A percentile compares a stretch with the other conserved stretches of the same genome.
These are phyloP conservation scores for Drosophila auraria DNA, from an alignment of 1,140 invertebrate species.

Conservation along the genomic window DNA sequence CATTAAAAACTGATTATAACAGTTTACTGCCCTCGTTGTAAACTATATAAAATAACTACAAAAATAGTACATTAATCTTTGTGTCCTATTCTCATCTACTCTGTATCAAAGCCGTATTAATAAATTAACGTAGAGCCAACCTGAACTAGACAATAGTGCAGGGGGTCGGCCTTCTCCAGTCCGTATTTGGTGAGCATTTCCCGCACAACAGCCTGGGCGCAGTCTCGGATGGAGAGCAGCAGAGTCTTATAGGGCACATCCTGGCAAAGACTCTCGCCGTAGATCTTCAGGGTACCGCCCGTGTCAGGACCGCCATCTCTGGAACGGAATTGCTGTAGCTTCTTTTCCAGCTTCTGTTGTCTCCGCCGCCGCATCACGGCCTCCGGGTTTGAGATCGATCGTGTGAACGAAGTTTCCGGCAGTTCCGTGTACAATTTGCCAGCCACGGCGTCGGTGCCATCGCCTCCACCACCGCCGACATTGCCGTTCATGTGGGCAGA, in stretches of 20 bases:
- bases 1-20: too few relatives aligned
- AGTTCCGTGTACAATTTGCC: slow-evolving; percentile 98
- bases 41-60: too few relatives aligned
- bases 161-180: slow-evolving; percentile 93
- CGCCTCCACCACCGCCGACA: slow-evolving; percentile 45
- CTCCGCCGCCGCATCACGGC: slow-evolving; percentile 98
- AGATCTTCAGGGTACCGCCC: slow-evolving; percentile 98
- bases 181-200: slow-evolving; percentile 99
- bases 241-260: slow-evolving; percentile 99
- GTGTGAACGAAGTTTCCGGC: slow-evolving; percentile 98
- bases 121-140: slow-evolving; percentile 86
- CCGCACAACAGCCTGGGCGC: slow-evolving; percentile 94
- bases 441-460: slow-evolving; percentile 88
- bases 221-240: slow-evolving; percentile 96
- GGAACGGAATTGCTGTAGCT: slow-evolving; percentile 97
- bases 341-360: slow-evolving; percentile 99
- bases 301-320: slow-evolving; percentile 97
- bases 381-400: slow-evolving; percentile 99
- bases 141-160: slow-evolving; percentile 97
- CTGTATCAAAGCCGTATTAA: background rate
- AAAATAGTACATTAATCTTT: background rate
- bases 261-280: slow-evolving; percentile 97
- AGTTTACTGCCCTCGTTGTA: too few relatives aligned
- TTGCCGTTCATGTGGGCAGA: slow-evolving; percentile 75
- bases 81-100: background rate